Base-by-base conservation (phyloP, 2,888 invertebrate species). In the Drosophila mettleri region DNA sequence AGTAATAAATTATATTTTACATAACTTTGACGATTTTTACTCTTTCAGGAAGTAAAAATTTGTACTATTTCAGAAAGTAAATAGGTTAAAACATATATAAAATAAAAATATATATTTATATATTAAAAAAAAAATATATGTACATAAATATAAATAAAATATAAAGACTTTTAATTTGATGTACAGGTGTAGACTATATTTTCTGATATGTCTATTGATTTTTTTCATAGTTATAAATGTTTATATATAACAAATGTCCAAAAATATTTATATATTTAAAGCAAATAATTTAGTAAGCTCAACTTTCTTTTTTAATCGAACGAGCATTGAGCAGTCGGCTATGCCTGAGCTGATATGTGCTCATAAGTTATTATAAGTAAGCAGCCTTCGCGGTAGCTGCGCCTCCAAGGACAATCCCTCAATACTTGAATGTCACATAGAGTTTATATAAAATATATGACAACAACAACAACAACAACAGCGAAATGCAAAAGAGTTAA, bases 331-430 rank as follows among this genome's bases (percentile, higher is more conserved):
- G 16, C 16, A 45, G 45, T 45, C 16, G 45, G 3, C 12, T 18
- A 45, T n/a, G 45, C 27, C 1, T 2, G 16, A 27, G 12, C 12
- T 29, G 5, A 5, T 6, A 29, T 6, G 29, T 29, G 12, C 29
- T 29, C 29, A 45, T 29, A 29, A 45, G 16, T 33, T 49, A 12
- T 51, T 84, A 72, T 58, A 67, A 58, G 38, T 68, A 29, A 55
- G 61, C 55, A 43, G 62, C 51, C 69, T 68, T 45, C 78, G 75
- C 83, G 76, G 83, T 80, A 85, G 86, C 79, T 63, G 64, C 49
- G 58, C 53, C 60, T 72, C 75, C 89, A 86, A 86, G 89, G 89
- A 89, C 85, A 87, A 69, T 58, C 55, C 61, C 69, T 69, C 85
- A 87, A 69, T 58, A 53, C 61, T 64, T 68, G 69, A 80, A 71